These are phyloP conservation scores for Dioctria rufipes DNA, from an alignment of 2,888 invertebrate genomes.

Conservation along the genomic window DNA sequence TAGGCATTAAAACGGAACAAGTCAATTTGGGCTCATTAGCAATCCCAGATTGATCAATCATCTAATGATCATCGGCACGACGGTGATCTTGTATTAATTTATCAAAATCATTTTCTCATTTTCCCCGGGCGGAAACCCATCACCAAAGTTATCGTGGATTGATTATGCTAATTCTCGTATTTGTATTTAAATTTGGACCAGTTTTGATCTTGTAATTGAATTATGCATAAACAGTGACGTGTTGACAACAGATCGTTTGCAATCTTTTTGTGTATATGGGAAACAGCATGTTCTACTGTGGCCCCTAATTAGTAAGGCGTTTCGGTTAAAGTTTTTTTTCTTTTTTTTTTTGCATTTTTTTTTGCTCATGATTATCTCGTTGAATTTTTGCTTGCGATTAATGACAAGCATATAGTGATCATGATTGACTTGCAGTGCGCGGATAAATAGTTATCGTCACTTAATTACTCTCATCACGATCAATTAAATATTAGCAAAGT, in stretches of 20 bases:
- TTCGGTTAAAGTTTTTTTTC: constrained; percentile 26
- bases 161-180: constrained; percentile 48
- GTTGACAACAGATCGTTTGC: constrained; percentile 35
- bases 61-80: constrained; percentile 23
- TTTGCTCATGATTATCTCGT: background rate
- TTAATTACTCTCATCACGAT: constrained; percentile 50
- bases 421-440: constrained; percentile 4
- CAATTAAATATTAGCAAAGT: constrained; percentile 5
- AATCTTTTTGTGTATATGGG: constrained; percentile 18
- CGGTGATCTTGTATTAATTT: constrained; percentile 35
- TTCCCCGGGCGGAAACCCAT: constrained; percentile 35
- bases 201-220: constrained; percentile 43
- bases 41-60: constrained; percentile 47
- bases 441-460: constrained; percentile 17
- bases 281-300: constrained; percentile 34
- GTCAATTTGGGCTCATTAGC: constrained; percentile 48
- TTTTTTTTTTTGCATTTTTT: constrained; percentile 4
- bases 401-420: constrained; percentile 5
- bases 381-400: background rate
- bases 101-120: constrained; percentile 35
- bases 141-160: constrained; percentile 23
- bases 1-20: constrained; percentile 45
- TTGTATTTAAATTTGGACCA: constrained; percentile 53
- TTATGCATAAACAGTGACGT: constrained; percentile 47
- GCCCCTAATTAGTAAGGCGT: constrained; percentile 26